Conservation (phyloP, 1,140 invertebrate genomes). For the Zaprionus nigranus region DNA sequence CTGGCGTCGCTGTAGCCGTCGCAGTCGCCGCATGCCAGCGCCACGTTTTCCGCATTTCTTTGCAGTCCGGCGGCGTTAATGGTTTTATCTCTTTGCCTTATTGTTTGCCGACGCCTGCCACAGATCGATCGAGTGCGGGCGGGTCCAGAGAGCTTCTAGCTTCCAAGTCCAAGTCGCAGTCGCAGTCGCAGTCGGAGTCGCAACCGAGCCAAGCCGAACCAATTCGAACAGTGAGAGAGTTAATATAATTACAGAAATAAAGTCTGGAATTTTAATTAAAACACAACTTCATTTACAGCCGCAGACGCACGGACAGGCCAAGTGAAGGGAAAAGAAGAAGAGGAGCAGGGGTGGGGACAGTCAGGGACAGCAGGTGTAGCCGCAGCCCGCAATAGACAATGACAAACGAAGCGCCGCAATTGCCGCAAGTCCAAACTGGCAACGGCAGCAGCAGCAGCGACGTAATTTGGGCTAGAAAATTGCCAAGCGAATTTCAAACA, state of each 20-base stretch:
- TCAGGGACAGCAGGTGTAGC: constrained; percentile 32
- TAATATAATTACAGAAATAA: constrained; percentile 84
- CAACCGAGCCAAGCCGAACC: constrained; percentile 32
- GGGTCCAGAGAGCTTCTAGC: too few species aligned
- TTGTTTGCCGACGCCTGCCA: constrained; percentile 1
- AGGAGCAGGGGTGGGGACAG: not conserved
- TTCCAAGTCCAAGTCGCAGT: constrained; percentile 13
- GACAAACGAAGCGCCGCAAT: constrained; percentile 51
- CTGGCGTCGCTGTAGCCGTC: constrained; percentile 13
- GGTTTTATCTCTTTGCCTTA: constrained; percentile 65
- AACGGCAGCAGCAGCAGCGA: not conserved
- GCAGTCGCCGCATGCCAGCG: constrained; percentile 68
- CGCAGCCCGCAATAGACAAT: constrained; percentile 53
- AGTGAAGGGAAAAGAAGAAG: not conserved
- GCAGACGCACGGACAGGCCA: constrained; percentile 54
- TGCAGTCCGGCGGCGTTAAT: constrained; percentile 65
- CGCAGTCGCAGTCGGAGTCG: constrained; percentile 4
- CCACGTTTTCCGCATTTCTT: constrained; percentile 80
- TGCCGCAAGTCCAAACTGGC: constrained; percentile 20
- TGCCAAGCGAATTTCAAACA: constrained; percentile 40
- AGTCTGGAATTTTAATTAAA: constrained; percentile 84
- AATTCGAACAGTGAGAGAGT: constrained; percentile 72
- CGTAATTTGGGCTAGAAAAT: constrained; percentile 48
- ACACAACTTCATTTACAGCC: constrained; percentile 82
- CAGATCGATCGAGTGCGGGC: constrained; percentile 65